These are phyloP conservation scores for Tuta absoluta DNA, from an alignment of 2,888 invertebrate species.

Conservation along the genomic window DNA sequence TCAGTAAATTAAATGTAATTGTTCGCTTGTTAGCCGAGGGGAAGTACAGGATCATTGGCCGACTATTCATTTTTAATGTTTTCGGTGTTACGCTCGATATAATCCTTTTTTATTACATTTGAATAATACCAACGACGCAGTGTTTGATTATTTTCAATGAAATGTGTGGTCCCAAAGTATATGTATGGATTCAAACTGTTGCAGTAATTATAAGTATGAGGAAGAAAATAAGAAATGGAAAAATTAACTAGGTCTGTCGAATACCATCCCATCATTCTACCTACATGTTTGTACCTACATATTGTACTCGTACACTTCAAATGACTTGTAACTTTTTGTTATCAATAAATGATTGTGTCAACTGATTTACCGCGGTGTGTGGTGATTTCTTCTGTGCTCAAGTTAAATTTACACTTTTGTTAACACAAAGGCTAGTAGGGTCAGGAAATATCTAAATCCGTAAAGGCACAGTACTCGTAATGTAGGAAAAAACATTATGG, in stretches of 20 bases:
- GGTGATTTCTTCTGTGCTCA: neutral
- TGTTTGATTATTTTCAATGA: neutral
- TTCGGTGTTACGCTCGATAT: conserved; percentile 23
- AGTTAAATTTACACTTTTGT: conserved; percentile 11
- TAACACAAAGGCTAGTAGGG: conserved; percentile 4
- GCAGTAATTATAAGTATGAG: neutral
- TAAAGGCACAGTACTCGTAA: neutral
- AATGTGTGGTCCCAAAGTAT: no score
- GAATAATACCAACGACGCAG: neutral
- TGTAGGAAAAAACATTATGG: neutral
- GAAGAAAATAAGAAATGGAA: no score
- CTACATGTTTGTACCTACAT: no score
- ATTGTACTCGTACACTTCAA: no score
- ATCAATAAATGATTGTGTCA: no score
- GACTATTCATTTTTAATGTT: conserved; percentile 31
- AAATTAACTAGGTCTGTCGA: no score
- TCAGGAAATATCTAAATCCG: conserved; percentile 12
- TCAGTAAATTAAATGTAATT: conserved; percentile 80
- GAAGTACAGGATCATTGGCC: conserved; percentile 35
- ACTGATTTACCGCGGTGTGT: no score
- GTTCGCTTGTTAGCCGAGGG: conserved; percentile 74
- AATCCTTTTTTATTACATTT: conserved; percentile 11
- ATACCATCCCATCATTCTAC: no score
- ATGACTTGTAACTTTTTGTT: no score
- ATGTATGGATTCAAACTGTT: neutral